Evolutionary conservation across 1,140 invertebrate species (phyloP).

Genomic region (Drosophila gunungcola): DNA sequence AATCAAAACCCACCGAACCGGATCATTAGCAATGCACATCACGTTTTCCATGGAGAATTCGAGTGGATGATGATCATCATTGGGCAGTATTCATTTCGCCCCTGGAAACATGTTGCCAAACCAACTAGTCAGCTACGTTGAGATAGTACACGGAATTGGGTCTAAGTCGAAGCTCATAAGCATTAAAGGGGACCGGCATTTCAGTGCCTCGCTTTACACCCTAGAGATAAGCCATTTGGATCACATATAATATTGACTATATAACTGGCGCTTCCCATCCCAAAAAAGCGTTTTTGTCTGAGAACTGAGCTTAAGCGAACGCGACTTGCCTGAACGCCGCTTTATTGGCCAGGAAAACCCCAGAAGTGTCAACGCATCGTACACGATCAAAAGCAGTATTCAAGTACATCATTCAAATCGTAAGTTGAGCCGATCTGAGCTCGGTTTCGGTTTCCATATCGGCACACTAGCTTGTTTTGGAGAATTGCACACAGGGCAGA

Average conservation of each 20-base stretch:
- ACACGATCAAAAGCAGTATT: conserved; percentile 34
- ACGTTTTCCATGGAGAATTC: conserved; percentile 40
- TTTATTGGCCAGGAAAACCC: conserved; percentile 50
- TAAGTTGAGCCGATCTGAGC: conserved; percentile 23
- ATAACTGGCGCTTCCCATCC: conserved; percentile 21
- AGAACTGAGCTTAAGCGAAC: conserved; percentile 6
- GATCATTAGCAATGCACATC: conserved; percentile 67
- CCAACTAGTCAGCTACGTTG: conserved; percentile 2
- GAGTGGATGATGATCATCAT: conserved; percentile 8
- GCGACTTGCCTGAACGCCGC: conserved; percentile 18
- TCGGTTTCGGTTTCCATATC: conserved; percentile 22
- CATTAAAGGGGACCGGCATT: conserved; percentile 70
- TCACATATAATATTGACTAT: conserved; percentile 19
- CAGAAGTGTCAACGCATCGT: conserved; percentile 52
- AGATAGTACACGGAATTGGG: conserved; percentile 48
- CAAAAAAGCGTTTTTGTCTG: conserved; percentile 12
- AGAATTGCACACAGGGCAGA: conserved; percentile 20
- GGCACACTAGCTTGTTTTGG: conserved; percentile 1
- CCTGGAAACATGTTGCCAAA: conserved; percentile 24
- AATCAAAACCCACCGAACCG: conserved; percentile 66
- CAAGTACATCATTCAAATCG: conserved; percentile 41
- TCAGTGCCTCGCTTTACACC: neutral
- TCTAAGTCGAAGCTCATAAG: conserved; percentile 56
- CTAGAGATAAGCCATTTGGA: conserved; percentile 34
- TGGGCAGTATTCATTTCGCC: conserved; percentile 21